Evolutionary conservation across 2,888 invertebrate species (phyloP).

Genomic region (Clanis bilineata): DNA sequence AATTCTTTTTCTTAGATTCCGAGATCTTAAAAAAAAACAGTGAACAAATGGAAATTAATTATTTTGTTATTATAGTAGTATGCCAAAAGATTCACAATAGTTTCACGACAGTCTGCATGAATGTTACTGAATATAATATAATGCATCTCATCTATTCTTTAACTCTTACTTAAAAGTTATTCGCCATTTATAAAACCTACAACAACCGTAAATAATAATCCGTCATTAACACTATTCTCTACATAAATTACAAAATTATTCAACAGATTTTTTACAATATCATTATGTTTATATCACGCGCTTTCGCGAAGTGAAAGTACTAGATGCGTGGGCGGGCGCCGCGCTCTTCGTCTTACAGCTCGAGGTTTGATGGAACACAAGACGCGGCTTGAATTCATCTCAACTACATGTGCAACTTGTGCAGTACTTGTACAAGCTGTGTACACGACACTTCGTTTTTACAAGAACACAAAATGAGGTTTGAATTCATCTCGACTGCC

Average conservation of each 20-base stretch:
- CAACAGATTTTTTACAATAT: not conserved
- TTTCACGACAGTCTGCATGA: no score
- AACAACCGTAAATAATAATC: not conserved
- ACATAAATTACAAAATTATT: constrained; percentile 3
- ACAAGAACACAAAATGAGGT: constrained; percentile 14
- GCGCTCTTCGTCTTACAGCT: not conserved
- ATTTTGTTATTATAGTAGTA: no score
- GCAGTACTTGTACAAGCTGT: constrained; percentile 3
- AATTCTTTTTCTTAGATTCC: no score
- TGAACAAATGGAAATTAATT: no score
- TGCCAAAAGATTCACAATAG: no score
- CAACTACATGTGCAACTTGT: constrained; percentile 4
- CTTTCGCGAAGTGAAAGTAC: constrained; percentile 14
- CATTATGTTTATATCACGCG: constrained; percentile 9
- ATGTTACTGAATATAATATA: no score
- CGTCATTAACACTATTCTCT: not conserved
- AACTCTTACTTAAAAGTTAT: not conserved
- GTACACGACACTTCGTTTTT: constrained; percentile 13
- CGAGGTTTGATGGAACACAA: not conserved
- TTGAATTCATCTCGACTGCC: constrained; percentile 12
- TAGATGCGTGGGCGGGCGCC: constrained; percentile 5
- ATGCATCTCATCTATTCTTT: not conserved
- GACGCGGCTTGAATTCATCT: constrained; percentile 13
- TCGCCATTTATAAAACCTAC: not conserved
- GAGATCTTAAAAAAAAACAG: no score